A percentile compares a stretch with the other conserved stretches of the same genome.
Conservation (phyloP, 2,113 vertebrate genomes). For the Laticauda laticaudata region DNA sequence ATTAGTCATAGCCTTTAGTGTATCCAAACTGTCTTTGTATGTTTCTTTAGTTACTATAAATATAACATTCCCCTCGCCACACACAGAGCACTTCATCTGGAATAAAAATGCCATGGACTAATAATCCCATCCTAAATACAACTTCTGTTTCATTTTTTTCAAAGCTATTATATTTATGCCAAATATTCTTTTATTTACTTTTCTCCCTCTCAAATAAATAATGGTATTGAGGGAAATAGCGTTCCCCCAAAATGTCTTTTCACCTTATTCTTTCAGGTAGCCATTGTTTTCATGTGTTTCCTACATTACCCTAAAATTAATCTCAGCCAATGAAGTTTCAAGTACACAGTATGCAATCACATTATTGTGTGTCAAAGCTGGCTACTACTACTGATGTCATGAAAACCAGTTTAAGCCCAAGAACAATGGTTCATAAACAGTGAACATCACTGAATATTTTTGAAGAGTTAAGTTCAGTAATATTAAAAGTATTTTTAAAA, state of each 20-base stretch:
- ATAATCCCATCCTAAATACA: slow-evolving; percentile 37
- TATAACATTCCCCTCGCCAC: slow-evolving; percentile 53
- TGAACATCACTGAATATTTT: not conserved
- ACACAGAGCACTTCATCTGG: slow-evolving; percentile 58
- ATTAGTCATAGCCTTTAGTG: slow-evolving; percentile 32
- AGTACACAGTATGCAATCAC: not conserved
- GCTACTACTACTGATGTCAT: not conserved
- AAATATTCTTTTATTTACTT: rapidly evolving
- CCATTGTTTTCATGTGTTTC: not conserved
- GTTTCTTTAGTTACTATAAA: slow-evolving; percentile 54
- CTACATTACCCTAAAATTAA: not conserved
- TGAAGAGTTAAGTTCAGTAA: not conserved
- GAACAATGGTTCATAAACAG: not conserved
- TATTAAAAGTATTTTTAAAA: not conserved
- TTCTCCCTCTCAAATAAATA: not conserved
- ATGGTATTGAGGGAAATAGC: not conserved
- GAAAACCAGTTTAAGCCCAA: not conserved
- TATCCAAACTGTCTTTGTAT: slow-evolving; percentile 39
- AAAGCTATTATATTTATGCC: not conserved
- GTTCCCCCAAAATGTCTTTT: not conserved
- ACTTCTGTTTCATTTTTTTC: slow-evolving; percentile 7
- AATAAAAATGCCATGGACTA: slow-evolving; percentile 50
- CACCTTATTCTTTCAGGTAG: not conserved
- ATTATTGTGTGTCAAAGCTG: not conserved
- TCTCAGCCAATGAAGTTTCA: not conserved